phyloP scores from a whole-genome alignment of 2,797 vertebrate genomes.

The Arremon aurantiirostris region DNA sequence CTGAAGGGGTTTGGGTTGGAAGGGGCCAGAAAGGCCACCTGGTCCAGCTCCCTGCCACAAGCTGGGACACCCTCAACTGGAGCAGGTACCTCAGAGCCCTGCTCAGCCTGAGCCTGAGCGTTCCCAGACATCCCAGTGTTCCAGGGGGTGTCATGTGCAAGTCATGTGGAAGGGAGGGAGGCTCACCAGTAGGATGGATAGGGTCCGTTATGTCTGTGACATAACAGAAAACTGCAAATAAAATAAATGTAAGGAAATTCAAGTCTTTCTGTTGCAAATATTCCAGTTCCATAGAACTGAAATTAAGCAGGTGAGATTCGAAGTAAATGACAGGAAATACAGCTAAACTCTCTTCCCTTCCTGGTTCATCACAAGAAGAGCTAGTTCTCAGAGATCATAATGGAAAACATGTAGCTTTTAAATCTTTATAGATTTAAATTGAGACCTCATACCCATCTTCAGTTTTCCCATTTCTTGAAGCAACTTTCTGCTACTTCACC shows the following conservation, averaged over 20 bases:
- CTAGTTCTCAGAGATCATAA: neutral
- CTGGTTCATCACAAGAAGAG: neutral
- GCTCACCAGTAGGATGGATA: neutral
- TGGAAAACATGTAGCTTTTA: neutral
- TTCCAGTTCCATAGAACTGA: neutral
- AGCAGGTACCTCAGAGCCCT: neutral
- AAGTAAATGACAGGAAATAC: neutral
- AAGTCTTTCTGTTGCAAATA: neutral
- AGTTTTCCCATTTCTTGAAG: neutral
- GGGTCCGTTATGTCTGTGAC: neutral
- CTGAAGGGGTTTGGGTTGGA: neutral
- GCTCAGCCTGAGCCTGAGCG: accelerated
- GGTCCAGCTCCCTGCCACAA: neutral
- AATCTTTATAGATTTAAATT: neutral
- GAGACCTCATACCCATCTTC: neutral
- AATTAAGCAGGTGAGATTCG: neutral
- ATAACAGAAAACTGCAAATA: neutral
- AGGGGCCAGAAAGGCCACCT: neutral
- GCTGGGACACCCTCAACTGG: neutral
- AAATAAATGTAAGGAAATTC: neutral
- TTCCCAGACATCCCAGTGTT: neutral
- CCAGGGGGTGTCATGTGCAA: neutral
- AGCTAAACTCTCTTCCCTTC: neutral
- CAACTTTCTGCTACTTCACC: neutral
- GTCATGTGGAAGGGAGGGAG: neutral